Percentiles rank a stretch among this genome's conserved stretches.
These are phyloP conservation scores for Dasyornis broadbenti DNA, from an alignment of 2,113 vertebrate species.

Conservation along the genomic window DNA sequence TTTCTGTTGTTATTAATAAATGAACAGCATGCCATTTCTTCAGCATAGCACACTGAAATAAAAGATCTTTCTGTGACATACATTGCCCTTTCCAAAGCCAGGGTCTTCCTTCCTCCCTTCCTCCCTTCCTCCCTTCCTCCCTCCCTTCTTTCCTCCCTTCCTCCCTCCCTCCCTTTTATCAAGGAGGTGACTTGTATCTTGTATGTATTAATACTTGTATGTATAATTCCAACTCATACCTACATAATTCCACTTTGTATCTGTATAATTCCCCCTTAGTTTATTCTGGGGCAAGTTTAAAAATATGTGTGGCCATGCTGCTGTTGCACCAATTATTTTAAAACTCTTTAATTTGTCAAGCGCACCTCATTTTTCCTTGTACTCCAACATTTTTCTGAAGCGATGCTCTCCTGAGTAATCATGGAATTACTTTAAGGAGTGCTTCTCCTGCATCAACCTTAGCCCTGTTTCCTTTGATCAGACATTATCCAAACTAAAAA, in stretches of 20 bases:
- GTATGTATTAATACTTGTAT: not conserved
- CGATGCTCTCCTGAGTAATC: not conserved
- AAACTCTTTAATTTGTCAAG: not conserved
- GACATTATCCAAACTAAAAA: slow-evolving; percentile 9
- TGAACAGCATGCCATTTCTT: not conserved
- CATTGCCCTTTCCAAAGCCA: not conserved
- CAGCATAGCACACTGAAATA: not conserved
- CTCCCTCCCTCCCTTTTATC: not conserved
- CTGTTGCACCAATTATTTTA: not conserved
- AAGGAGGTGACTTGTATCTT: not conserved
- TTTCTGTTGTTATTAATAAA: slow-evolving; percentile 10
- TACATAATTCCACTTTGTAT: not conserved
- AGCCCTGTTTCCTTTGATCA: slow-evolving; percentile 18
- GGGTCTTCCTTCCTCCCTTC: not conserved
- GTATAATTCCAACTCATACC: not conserved
- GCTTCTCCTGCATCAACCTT: not conserved
- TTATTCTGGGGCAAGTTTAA: not conserved
- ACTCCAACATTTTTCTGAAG: not conserved
- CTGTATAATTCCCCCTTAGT: not conserved
- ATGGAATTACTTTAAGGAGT: not conserved
- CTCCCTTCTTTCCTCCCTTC: no score
- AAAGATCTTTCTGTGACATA: not conserved
- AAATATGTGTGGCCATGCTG: not conserved
- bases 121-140: not conserved
- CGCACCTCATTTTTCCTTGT: not conserved